Percentiles rank a stretch among this genome's conserved stretches.
phyloP scores from a whole-genome alignment of 2,888 invertebrate genomes.

The Erannis defoliaria region DNA sequence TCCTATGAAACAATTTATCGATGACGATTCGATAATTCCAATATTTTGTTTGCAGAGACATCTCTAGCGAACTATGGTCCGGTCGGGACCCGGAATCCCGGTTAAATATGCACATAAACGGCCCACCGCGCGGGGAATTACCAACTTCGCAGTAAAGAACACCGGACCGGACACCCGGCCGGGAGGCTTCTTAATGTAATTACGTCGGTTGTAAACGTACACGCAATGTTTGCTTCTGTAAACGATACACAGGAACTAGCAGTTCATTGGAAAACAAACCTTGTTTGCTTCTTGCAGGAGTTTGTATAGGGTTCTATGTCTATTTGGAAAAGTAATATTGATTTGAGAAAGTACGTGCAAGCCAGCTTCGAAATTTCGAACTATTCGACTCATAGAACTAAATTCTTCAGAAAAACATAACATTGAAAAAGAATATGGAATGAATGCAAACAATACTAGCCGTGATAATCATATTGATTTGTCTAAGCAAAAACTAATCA shows the following conservation, averaged over 20 bases:
- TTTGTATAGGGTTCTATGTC: constrained; percentile 19
- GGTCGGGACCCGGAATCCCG: constrained; percentile 49
- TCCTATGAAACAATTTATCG: not conserved
- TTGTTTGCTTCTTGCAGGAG: constrained; percentile 22
- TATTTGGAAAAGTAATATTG: constrained; percentile 24
- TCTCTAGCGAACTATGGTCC: constrained; percentile 29
- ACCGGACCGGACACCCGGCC: constrained; percentile 48
- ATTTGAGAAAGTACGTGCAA: constrained; percentile 17
- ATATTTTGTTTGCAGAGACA: constrained; percentile 8
- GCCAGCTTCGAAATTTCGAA: not conserved
- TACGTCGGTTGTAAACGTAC: constrained; percentile 56
- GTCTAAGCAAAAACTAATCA: not conserved
- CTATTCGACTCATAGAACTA: not conserved
- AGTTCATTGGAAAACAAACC: constrained; percentile 45
- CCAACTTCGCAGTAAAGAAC: constrained; percentile 62
- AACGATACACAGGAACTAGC: constrained; percentile 41
- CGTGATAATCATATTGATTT: not conserved
- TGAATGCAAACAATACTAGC: not conserved
- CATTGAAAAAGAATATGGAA: not conserved
- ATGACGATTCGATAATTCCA: not conserved
- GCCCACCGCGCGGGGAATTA: constrained; percentile 63
- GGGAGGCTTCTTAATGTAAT: constrained; percentile 68
- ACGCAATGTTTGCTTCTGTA: constrained; percentile 46
- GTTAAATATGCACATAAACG: constrained; percentile 74
- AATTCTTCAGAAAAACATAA: not conserved